Conservation (phyloP, 1,140 invertebrate species). For the Solenopsis fugax region DNA sequence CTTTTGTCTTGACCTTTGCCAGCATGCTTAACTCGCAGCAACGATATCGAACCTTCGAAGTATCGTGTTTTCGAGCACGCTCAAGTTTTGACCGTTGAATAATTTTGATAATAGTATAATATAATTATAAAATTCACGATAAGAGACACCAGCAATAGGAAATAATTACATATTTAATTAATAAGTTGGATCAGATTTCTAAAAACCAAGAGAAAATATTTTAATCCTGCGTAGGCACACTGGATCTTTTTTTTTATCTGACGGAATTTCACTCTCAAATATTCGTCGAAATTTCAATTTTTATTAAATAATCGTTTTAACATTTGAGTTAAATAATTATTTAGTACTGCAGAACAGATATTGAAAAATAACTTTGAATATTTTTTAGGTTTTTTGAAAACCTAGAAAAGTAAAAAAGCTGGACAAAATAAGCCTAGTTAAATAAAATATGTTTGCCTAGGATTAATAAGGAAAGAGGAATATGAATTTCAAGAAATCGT, state of each 20-base stretch:
- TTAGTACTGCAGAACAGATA: no score
- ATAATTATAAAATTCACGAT: conserved; percentile 12
- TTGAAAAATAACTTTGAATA: no score
- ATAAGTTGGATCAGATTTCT: background rate
- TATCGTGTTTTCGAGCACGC: conserved; percentile 8
- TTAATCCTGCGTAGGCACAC: background rate
- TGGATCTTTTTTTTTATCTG: no score
- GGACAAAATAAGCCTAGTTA: no score
- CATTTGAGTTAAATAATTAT: no score
- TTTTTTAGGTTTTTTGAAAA: no score
- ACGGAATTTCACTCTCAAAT: no score
- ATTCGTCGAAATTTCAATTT: no score
- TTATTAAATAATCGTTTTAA: no score
- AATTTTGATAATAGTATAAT: conserved; percentile 23
- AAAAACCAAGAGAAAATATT: background rate
- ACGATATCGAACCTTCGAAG: conserved; percentile 27
- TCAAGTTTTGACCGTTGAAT: conserved; percentile 1
- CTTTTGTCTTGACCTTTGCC: conserved; percentile 53
- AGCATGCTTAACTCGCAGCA: conserved; percentile 5
- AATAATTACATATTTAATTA: conserved; percentile 27
- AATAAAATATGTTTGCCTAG: no score
- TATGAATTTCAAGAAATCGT: background rate
- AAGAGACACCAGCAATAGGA: background rate
- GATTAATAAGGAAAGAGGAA: background rate
- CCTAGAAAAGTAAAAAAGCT: no score